These are phyloP conservation scores for Eulemur albifrons DNA, from an alignment of 2,797 vertebrate species.

Conservation along the genomic window DNA sequence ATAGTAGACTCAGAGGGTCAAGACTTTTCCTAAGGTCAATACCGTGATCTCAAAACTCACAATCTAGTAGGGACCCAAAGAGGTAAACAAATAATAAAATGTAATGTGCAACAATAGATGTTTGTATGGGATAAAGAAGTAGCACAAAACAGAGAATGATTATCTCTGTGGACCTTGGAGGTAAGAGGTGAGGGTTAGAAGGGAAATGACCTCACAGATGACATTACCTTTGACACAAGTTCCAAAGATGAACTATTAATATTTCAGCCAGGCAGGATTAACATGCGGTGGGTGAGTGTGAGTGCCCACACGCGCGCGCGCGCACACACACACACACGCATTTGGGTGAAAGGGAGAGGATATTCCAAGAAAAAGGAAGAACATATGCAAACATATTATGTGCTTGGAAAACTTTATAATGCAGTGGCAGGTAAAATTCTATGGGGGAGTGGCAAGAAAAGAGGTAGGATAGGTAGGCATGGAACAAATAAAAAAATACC, in stretches of 20 bases:
- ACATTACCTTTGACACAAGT: neutral
- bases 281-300: fast-evolving
- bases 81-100: conserved; percentile 49
- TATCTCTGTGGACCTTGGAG: neutral
- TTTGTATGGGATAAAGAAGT: neutral
- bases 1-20: neutral
- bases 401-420: neutral
- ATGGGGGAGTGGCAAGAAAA: neutral
- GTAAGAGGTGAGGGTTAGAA: neutral
- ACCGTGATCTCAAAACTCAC: neutral
- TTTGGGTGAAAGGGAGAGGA: neutral
- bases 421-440: neutral
- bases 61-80: conserved; percentile 4
- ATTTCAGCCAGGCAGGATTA: neutral
- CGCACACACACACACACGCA: neutral
- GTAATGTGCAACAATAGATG: neutral
- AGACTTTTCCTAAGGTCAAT: neutral
- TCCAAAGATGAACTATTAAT: neutral
- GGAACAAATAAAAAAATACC: neutral
- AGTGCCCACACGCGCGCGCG: neutral
- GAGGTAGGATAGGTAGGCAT: neutral
- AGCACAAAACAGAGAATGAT: neutral
- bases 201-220: neutral
- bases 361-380: neutral
- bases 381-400: neutral